Percentiles rank a stretch among this genome's conserved stretches.
phyloP scores from a whole-genome alignment of 2,888 invertebrate genomes.

The Xestoiulus laeticollis region DNA sequence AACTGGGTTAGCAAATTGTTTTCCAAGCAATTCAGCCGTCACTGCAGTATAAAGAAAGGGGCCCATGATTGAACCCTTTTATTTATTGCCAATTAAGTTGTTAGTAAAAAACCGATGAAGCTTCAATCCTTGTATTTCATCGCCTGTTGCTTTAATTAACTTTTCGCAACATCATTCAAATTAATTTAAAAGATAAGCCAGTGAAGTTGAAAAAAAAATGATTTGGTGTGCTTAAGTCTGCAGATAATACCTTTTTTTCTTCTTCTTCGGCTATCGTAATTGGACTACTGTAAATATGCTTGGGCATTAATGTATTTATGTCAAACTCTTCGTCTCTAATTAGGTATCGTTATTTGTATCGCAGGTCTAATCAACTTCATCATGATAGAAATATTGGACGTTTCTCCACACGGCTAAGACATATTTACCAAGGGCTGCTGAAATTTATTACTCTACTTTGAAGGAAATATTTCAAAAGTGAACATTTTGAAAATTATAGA shows the following conservation, averaged over 20 bases:
- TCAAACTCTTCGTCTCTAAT: not conserved
- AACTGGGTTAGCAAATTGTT: no score
- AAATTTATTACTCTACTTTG: not conserved
- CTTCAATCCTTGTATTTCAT: not conserved
- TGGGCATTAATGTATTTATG: not conserved
- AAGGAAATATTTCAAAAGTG: not conserved
- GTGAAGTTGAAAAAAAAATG: not conserved
- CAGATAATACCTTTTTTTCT: not conserved
- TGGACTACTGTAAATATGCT: not conserved
- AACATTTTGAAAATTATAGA: not conserved
- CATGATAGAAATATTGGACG: not conserved
- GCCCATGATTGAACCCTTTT: no score
- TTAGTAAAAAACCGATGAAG: not conserved
- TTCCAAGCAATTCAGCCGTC: no score
- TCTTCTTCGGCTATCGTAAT: not conserved
- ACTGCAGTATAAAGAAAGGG: no score
- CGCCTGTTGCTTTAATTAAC: constrained; percentile 18
- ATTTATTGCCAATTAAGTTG: not conserved
- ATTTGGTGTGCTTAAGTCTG: not conserved
- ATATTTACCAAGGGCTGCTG: not conserved
- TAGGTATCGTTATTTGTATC: not conserved
- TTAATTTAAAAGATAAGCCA: not conserved
- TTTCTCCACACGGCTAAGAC: not conserved
- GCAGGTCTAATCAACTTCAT: not conserved
- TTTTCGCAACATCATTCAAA: not conserved